Base-by-base conservation (phyloP, 2,888 invertebrate species). In the Leptopilina myrica region DNA sequence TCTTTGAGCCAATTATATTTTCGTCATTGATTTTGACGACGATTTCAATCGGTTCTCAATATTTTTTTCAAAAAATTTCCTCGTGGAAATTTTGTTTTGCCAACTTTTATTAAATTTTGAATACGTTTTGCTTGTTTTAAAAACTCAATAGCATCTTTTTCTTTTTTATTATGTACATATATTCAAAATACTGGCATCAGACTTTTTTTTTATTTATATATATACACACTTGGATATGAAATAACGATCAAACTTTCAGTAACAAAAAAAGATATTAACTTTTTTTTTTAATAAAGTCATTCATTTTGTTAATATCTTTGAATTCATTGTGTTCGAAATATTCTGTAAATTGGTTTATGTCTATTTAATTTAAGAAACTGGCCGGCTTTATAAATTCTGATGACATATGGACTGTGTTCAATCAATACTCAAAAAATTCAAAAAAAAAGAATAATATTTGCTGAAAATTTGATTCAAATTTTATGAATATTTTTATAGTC, bases 361-460 rank as follows among this genome's bases (percentile, higher is more conserved):
- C 20, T 53, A 73, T 33, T 73, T 40, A 56, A 73, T 56, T 56
- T 26, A 33, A 56, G 73, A 56, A 56, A 33, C 56, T 73, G 73
- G 73, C 73, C 73, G 73, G 73, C 73, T 73, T 73, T 73, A 56
- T 56, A 56, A 73, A 56, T 73, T 73, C 56, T 73, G n/a, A 56
- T 73, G 56, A 56, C 5, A 9, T 73, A 40, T 73, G n/a, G n/a
- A n/a, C n/a, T 73, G 56, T 73, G 73, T 73, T 73, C 56, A 73
- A 73, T 56, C 73, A 73, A 73, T 33, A 73, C 33, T 53, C 73
- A 26, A 53, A 15, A 56, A 73, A 49, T 20, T 33, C 3, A 33
- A 2, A 33, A 33, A 33, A 33, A 33, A 33, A 33, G 33, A 33
- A 33, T 33, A 33, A 33, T 33, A 33, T 33, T 33, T 33, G 33